phyloP scores from a whole-genome alignment of 2,888 invertebrate genomes.

The Serripes groenlandicus region DNA sequence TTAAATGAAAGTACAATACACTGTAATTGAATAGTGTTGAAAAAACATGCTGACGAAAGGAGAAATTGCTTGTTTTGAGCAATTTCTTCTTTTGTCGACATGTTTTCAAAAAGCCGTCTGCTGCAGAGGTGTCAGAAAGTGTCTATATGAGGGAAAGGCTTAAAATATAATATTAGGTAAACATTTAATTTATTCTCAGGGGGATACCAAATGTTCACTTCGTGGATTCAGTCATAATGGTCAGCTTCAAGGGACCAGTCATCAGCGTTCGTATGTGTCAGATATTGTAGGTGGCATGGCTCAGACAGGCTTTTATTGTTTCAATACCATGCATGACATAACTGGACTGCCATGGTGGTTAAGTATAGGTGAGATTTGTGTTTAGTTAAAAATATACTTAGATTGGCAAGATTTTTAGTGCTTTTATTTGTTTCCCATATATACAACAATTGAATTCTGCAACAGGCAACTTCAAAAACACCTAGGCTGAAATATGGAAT shows the following conservation, averaged over 20 bases:
- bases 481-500: too few species aligned
- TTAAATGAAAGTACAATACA: not conserved
- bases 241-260: not conserved
- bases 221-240: too few species aligned
- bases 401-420: not conserved
- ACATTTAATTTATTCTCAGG: too few species aligned
- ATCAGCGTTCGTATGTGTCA: not conserved
- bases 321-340: constrained; percentile 22
- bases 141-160: not conserved
- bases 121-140: not conserved
- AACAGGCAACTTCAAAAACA: too few species aligned
- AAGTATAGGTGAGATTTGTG: constrained; percentile 41
- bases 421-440: not conserved
- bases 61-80: not conserved
- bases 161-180: not conserved
- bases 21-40: not conserved
- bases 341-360: constrained; percentile 49
- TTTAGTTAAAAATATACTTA: too few species aligned
- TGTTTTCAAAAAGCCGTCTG: not conserved
- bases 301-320: not conserved
- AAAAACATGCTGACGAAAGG: not conserved
- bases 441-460: too few species aligned
- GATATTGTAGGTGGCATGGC: not conserved
- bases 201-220: too few species aligned
- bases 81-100: constrained; percentile 1